A percentile compares a stretch with the other conserved stretches of the same genome.
These are phyloP conservation scores for Macroramphosus scolopax DNA, from an alignment of 2,797 vertebrate genomes.

Conservation along the genomic window DNA sequence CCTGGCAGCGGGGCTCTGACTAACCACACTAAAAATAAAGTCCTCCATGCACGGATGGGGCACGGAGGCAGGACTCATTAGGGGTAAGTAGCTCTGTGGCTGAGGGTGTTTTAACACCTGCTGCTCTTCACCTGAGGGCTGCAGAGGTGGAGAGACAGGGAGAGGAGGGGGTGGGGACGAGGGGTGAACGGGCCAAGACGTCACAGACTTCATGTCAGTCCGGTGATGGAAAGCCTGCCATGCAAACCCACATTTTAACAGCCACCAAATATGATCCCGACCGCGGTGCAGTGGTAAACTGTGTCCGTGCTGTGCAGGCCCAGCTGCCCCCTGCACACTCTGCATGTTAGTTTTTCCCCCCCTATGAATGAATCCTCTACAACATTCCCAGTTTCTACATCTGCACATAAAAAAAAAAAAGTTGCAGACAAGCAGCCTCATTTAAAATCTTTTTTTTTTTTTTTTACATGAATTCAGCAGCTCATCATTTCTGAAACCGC, in stretches of 20 bases:
- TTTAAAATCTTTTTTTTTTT: too few species aligned
- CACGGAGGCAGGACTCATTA: slow-evolving; percentile 70
- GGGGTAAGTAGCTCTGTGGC: slow-evolving; percentile 72
- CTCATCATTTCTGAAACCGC: too few species aligned
- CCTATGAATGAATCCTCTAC: too few species aligned
- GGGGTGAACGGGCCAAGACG: slow-evolving; percentile 50
- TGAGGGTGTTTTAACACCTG: slow-evolving; percentile 82
- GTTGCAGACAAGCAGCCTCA: too few species aligned
- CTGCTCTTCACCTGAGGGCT: slow-evolving; percentile 75
- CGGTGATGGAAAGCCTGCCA: slow-evolving; percentile 64
- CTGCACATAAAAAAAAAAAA: too few species aligned
- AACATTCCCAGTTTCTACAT: too few species aligned
- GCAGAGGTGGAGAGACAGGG: slow-evolving; percentile 59
- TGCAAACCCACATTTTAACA: slow-evolving; percentile 66
- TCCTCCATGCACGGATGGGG: slow-evolving; percentile 62
- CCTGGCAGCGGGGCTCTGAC: slow-evolving; percentile 79
- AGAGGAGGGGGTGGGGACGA: slow-evolving; percentile 4
- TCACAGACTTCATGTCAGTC: slow-evolving; percentile 73
- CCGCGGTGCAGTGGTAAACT: slow-evolving; percentile 28
- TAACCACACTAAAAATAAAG: slow-evolving; percentile 83
- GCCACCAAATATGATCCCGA: slow-evolving; percentile 55
- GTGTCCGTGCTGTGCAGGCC: too few species aligned
- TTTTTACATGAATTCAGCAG: too few species aligned
- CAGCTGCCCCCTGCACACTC: slow-evolving; percentile 34
- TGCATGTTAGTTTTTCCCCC: too few species aligned